phyloP scores from a whole-genome alignment of 53 echinoderm and acorn worm species.

The Antedon mediterranea region DNA sequence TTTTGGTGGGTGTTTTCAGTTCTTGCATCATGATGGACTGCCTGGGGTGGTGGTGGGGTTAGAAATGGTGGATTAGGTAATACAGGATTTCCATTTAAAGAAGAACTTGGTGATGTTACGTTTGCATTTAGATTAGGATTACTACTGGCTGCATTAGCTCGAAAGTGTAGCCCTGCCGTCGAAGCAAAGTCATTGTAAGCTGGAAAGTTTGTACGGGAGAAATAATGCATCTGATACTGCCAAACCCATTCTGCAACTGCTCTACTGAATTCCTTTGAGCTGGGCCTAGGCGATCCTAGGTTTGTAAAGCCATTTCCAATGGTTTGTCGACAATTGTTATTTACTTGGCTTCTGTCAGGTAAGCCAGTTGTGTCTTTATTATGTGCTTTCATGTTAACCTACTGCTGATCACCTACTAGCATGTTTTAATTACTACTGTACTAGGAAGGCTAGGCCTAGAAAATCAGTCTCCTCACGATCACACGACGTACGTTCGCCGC shows the following conservation, averaged over 20 bases:
- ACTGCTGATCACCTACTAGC: too few species aligned
- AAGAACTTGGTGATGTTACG: neutral
- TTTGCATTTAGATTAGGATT: neutral
- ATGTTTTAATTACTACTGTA: too few species aligned
- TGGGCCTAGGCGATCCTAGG: neutral
- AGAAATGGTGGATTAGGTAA: neutral
- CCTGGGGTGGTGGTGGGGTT: neutral
- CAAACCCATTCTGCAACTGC: constrained; percentile 56
- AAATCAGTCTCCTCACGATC: too few species aligned
- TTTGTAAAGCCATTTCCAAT: neutral
- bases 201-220: neutral
- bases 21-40: neutral
- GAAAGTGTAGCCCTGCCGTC: neutral
- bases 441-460: too few species aligned
- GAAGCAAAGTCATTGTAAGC: neutral
- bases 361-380: neutral
- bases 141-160: neutral
- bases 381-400: neutral
- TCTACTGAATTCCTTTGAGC: constrained; percentile 40
- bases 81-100: neutral
- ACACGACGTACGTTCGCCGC: too few species aligned
- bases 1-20: neutral
- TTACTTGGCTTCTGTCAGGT: neutral
- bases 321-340: neutral
- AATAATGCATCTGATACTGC: constrained; percentile 40